These are phyloP conservation scores for Polyploca ridens DNA, from an alignment of 2,888 invertebrate species.

Conservation along the genomic window DNA sequence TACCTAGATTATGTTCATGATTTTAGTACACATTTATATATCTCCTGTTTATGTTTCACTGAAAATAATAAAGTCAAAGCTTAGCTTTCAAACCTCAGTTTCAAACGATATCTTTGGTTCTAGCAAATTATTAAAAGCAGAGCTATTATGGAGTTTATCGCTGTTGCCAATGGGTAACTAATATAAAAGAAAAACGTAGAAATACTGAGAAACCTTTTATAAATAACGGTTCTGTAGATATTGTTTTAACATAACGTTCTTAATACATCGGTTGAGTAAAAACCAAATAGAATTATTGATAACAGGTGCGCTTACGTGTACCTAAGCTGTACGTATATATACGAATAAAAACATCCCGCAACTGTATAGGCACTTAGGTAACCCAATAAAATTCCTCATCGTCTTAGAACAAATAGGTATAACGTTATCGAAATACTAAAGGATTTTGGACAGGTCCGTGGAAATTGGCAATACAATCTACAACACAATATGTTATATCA, in stretches of 20 bases:
- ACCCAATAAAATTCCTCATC: neutral
- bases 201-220: no score
- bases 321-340: neutral
- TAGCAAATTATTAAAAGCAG: no score
- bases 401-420: neutral
- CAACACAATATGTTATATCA: neutral
- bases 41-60: no score
- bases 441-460: neutral
- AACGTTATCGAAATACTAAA: neutral
- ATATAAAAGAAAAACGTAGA: no score
- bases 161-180: no score
- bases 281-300: conserved; percentile 11
- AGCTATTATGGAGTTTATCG: no score
- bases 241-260: neutral
- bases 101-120: no score
- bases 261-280: neutral
- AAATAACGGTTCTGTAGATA: neutral
- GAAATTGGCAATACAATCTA: neutral
- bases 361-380: neutral
- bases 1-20: no score
- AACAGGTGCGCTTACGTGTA: conserved; percentile 10
- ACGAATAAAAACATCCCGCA: neutral
- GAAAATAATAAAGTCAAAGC: no score
- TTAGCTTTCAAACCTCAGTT: no score
- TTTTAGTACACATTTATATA: no score